Base-by-base conservation (phyloP, 2,797 vertebrate species). In the Sebastolobus alascanus region DNA sequence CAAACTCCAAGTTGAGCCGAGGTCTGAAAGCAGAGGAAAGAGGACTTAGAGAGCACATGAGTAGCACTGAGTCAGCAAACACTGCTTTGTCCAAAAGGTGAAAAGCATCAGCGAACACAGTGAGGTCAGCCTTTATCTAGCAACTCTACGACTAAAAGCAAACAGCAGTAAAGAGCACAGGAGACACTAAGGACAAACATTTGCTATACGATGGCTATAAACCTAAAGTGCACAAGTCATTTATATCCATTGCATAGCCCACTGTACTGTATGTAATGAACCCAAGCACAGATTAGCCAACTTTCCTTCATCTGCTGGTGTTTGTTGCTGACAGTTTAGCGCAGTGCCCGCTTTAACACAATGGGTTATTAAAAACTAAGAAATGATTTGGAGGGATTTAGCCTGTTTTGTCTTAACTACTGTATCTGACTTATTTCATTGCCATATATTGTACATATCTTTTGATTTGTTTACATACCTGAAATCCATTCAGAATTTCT, bases 261-360 rank as follows among this genome's bases (percentile, higher is more conserved):
- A 25, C 14, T 31, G 66, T 33, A 52, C 33, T 67, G 40, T 73
- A 46, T 72, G 61, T 68, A 25, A 83, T n/a, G 52, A 70, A 56
- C 22, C 46, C 38, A 61, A 84, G 85, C 87, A 88, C 84, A 90
- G 61, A 75, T 58, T 12, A 71, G 46, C 61, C 31, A 70, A 75
- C 10, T 4, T 40, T 38, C 37, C 54, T 64, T 31, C 25, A 58
- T 59, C 14, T 58, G 13, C 4, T 40, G 16, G 7, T 69, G 40
- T 70, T 64, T 78, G 40, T 63, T 33, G 38, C 50, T 33, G 37
- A 65, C 22, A 67, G 35, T 56, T 80, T 6, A 74, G 50, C 40
- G 27, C 56, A 60, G 3, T 27, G 8, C 4, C 35, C 5, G 2
- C 37, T 59, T 84, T 38, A 59, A 25, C 38, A 65, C 20, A 56